Percentiles rank a stretch among this genome's conserved stretches.
Conservation (phyloP, 2,888 invertebrate species). For the Ligdia adustata region DNA sequence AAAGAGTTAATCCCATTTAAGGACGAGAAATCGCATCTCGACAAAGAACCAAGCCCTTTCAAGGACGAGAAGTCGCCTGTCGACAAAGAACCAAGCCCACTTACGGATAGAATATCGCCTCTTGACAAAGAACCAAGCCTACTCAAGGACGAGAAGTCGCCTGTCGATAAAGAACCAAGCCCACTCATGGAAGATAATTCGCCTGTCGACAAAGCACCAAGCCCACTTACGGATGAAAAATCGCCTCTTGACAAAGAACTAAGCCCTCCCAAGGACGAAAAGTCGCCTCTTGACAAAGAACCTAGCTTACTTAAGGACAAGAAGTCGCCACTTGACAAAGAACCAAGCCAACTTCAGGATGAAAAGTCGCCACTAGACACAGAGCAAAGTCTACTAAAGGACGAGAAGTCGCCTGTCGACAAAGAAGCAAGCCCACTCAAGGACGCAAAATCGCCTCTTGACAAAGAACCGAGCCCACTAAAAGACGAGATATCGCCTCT, state of each 20-base stretch:
- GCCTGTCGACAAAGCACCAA: background rate
- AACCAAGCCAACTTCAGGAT: background rate
- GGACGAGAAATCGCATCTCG: slow-evolving; percentile 1
- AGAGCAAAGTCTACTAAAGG: background rate
- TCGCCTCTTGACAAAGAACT: no score
- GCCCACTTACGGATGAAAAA: background rate
- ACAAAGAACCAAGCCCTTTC: slow-evolving; percentile 10
- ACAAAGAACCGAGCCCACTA: background rate
- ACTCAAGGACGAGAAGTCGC: background rate
- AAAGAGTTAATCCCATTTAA: slow-evolving; percentile 24
- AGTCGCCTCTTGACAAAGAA: background rate
- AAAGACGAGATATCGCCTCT: no score
- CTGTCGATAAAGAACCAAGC: background rate
- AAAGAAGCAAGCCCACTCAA: no score
- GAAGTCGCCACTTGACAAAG: background rate
- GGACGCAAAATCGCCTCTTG: background rate
- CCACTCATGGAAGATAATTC: background rate
- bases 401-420: no score
- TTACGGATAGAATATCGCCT: slow-evolving; percentile 15
- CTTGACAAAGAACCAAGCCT: background rate
- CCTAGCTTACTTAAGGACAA: no score
- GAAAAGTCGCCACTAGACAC: background rate
- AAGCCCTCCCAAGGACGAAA: no score
- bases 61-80: slow-evolving; percentile 5
- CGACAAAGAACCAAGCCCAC: slow-evolving; percentile 15